Percentiles rank a stretch among this genome's conserved stretches.
These are phyloP conservation scores for Chlorocebus sabaeus DNA, from an alignment of 2,113 vertebrate species.

Conservation along the genomic window DNA sequence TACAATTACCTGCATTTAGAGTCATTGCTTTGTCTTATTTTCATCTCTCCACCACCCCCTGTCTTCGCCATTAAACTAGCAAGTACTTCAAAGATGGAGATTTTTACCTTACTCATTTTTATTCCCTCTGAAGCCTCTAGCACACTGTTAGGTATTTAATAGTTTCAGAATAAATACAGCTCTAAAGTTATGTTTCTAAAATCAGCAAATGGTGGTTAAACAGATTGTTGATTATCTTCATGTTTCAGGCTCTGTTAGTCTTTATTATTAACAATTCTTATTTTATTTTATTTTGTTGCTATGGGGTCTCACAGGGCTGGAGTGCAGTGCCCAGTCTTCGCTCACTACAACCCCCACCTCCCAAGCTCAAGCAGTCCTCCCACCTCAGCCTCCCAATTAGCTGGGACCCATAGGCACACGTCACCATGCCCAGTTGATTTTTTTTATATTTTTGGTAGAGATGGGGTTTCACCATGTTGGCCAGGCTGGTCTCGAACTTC, in stretches of 20 bases:
- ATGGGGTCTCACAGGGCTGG: no score
- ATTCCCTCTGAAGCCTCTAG: neutral
- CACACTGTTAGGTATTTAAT: neutral
- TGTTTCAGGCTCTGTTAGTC: neutral
- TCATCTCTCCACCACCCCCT: neutral
- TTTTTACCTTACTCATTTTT: neutral
- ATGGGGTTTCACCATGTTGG: no score
- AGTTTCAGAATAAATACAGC: neutral
- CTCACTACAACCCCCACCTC: no score
- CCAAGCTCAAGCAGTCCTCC: no score
- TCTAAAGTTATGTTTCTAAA: constrained; percentile 16
- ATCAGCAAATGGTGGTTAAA: neutral
- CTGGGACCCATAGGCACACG: no score
- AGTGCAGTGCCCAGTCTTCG: no score
- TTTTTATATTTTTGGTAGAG: no score
- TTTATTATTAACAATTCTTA: neutral
- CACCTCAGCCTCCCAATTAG: no score
- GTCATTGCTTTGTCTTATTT: neutral
- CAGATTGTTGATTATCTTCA: neutral
- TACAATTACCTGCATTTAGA: neutral
- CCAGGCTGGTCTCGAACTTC: no score
- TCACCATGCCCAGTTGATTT: no score
- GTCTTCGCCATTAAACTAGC: neutral
- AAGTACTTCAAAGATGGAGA: neutral
- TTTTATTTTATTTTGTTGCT: no score